Evolutionary conservation across 2,113 vertebrate genomes (phyloP).

Genomic region (Saccopteryx bilineata): DNA sequence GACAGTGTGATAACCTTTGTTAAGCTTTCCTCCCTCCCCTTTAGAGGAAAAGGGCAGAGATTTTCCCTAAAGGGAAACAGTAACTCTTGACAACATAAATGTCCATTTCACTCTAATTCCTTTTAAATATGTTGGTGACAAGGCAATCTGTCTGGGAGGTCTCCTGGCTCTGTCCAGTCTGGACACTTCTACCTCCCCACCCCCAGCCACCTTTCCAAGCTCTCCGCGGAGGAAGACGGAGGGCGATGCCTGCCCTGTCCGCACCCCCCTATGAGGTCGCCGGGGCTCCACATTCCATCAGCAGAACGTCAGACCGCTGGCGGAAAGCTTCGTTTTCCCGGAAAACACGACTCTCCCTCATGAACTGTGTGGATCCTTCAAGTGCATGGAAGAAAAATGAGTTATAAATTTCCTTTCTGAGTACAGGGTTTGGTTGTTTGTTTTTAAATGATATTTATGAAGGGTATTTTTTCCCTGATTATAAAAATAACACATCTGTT

Average conservation of each 20-base stretch:
- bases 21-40: neutral
- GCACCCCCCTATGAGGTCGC: neutral
- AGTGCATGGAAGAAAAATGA: neutral
- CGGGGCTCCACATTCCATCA: neutral
- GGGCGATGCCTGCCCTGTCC: neutral
- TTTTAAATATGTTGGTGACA: neutral
- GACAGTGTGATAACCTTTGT: neutral
- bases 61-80: slow-evolving; percentile 26
- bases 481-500: slow-evolving; percentile 21
- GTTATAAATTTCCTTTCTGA: neutral
- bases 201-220: neutral
- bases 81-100: neutral
- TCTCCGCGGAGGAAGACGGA: accelerated
- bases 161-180: neutral
- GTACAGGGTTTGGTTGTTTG: neutral
- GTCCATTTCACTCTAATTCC: neutral
- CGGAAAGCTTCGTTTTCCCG: slow-evolving; percentile 2
- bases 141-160: neutral
- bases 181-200: too few species aligned
- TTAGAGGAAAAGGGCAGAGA: neutral
- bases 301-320: neutral
- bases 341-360: slow-evolving; percentile 8
- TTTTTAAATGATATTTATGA: slow-evolving; percentile 5
- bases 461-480: neutral
- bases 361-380: neutral